phyloP scores from a whole-genome alignment of 2,113 vertebrate genomes.

The Thryonomys swinderianus region DNA sequence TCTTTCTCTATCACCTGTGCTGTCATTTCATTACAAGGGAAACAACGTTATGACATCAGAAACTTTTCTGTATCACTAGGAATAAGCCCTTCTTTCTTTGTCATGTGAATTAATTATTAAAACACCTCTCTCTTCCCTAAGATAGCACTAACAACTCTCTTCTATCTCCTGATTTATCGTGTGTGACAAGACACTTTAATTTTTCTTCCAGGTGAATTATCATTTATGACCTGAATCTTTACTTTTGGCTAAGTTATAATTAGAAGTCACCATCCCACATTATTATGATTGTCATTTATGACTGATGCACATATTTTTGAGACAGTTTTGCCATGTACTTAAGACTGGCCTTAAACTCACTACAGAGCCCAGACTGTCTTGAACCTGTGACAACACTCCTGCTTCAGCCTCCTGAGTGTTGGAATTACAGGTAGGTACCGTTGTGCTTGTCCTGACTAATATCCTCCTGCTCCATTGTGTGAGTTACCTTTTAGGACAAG shows the following conservation, averaged over 20 bases:
- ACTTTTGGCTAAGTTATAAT: neutral
- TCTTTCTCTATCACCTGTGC: neutral
- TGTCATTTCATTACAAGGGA: neutral
- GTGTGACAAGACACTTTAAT: neutral
- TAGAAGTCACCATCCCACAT: neutral
- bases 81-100: neutral
- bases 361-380: neutral
- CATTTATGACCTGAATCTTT: neutral
- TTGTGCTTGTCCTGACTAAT: neutral
- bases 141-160: neutral
- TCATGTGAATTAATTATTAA: neutral
- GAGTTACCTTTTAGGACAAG: neutral
- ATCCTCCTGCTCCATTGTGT: neutral
- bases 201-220: neutral
- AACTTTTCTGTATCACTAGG: neutral
- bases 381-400: neutral
- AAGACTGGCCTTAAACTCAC: neutral
- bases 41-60: too few species aligned
- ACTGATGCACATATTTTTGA: neutral
- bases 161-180: neutral
- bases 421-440: neutral
- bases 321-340: neutral
- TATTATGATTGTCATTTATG: neutral
- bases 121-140: neutral
- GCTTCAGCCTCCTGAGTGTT: neutral